These are phyloP conservation scores for Onychomys torridus DNA, from an alignment of 2,797 vertebrate species.

Conservation along the genomic window DNA sequence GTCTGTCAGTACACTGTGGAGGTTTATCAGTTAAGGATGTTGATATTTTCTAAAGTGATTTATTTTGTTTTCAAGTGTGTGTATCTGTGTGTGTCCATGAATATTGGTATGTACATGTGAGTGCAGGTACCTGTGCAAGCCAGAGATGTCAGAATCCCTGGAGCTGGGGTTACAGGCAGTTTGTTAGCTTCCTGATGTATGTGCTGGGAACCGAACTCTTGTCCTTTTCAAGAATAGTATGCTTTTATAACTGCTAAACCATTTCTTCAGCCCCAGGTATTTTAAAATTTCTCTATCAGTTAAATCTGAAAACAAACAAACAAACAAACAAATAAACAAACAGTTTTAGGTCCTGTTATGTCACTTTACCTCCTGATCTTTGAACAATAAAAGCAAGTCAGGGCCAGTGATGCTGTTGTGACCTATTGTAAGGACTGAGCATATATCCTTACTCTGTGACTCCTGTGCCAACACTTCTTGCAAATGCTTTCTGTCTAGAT, in stretches of 20 bases:
- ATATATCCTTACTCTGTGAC: constrained; percentile 55
- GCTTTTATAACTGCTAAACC: background rate
- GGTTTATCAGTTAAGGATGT: background rate
- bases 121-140: background rate
- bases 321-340: background rate
- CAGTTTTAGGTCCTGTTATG: constrained; percentile 51
- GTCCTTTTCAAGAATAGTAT: background rate
- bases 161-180: background rate
- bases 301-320: constrained; percentile 18
- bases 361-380: constrained; percentile 68
- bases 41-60: background rate
- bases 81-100: background rate
- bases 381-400: constrained; percentile 40
- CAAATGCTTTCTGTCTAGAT: constrained; percentile 74
- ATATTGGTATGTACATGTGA: background rate
- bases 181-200: background rate
- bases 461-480: constrained; percentile 73
- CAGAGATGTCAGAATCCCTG: background rate
- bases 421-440: constrained; percentile 22
- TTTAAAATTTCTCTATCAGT: constrained; percentile 3
- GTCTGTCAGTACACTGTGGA: background rate
- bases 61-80: background rate
- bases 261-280: background rate
- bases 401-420: constrained; percentile 64
- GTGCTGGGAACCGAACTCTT: background rate